phyloP scores from a whole-genome alignment of 2,113 vertebrate species.

The Caretta caretta region DNA sequence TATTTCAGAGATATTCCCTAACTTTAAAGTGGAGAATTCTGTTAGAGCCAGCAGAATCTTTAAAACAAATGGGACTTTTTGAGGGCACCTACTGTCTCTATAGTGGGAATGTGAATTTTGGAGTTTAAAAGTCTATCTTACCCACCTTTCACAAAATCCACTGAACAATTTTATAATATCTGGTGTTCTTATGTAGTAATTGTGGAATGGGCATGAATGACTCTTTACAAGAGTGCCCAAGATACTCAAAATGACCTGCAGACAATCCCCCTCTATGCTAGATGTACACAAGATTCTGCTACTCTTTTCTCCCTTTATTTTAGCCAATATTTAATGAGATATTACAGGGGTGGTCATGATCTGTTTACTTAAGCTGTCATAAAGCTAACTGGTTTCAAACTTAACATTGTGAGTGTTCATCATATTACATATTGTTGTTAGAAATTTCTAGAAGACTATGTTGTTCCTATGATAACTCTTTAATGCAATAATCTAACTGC shows the following conservation, averaged over 20 bases:
- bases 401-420: not conserved
- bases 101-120: not conserved
- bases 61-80: not conserved
- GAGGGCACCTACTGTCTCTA: not conserved
- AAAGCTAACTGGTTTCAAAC: not conserved
- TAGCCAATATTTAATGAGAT: not conserved
- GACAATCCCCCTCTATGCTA: not conserved
- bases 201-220: not conserved
- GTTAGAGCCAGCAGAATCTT: not conserved
- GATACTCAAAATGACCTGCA: not conserved
- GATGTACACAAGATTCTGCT: rapidly evolving
- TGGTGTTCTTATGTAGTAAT: not conserved
- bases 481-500: not conserved
- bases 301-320: not conserved
- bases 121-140: constrained; percentile 2
- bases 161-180: not conserved
- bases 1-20: not conserved
- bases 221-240: not conserved
- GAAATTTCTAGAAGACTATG: not conserved
- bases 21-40: not conserved
- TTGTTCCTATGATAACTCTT: not conserved
- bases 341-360: not conserved
- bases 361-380: not conserved
- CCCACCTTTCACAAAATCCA: not conserved
- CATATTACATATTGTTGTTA: not conserved